phyloP scores from a whole-genome alignment of 1,140 invertebrate genomes.

The Zaprionus camerounensis region DNA sequence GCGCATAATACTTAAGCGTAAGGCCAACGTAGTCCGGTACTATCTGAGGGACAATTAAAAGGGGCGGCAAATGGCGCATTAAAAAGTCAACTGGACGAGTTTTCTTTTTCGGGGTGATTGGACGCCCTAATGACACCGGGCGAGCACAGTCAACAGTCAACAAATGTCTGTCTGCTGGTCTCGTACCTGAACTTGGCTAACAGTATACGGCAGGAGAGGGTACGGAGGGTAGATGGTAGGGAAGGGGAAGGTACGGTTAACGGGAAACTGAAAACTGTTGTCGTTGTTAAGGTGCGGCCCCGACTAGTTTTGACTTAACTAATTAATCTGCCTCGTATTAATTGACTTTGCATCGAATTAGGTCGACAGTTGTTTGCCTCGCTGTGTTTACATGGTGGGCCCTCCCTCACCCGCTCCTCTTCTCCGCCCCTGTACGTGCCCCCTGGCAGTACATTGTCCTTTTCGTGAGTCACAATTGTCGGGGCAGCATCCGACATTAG shows the following conservation, averaged over 20 bases:
- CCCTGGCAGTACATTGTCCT: conserved; percentile 19
- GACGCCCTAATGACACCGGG: conserved; percentile 56
- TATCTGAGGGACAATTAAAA: conserved; percentile 72
- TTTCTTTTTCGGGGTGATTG: conserved; percentile 52
- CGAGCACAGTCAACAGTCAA: conserved; percentile 71
- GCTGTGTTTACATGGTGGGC: conserved; percentile 18
- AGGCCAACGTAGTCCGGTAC: background rate
- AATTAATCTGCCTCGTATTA: conserved; percentile 79
- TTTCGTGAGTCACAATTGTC: conserved; percentile 40
- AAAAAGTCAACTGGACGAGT: conserved; percentile 54
- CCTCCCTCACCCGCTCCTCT: background rate
- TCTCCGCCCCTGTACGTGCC: background rate
- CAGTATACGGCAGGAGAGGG: background rate
- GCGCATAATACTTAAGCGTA: background rate
- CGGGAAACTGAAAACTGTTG: conserved; percentile 52
- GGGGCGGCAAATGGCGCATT: conserved; percentile 60
- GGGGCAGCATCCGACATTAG: conserved; percentile 61
- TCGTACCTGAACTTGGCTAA: conserved; percentile 66
- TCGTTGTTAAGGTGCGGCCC: conserved; percentile 62
- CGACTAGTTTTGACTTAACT: conserved; percentile 62
- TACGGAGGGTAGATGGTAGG: background rate
- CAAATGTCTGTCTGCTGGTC: conserved; percentile 25
- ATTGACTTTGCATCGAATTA: conserved; percentile 78
- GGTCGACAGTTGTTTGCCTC: conserved; percentile 68
- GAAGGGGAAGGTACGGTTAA: background rate